Base-by-base conservation (phyloP, 2,113 vertebrate species). In the Ameiurus melas region DNA sequence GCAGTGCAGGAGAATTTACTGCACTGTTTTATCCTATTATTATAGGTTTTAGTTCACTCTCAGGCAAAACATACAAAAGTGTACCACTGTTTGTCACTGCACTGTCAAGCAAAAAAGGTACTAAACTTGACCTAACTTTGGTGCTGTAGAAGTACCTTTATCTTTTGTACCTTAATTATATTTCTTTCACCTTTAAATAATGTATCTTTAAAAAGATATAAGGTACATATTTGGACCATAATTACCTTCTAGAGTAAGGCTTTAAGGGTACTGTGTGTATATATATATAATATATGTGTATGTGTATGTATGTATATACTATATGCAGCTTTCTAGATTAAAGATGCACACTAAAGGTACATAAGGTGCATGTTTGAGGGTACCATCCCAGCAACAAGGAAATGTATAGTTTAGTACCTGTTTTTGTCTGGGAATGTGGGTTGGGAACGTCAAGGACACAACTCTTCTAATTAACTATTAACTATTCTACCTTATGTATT, bases 1-100 rank as follows among this genome's bases (percentile, higher is more conserved):
- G 39, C 70, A 90, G 79, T 87, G 75, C 73, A 78, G 73, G 64
- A 25, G 33, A 62, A 55, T 87, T 80, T 83, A 30, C 66, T 77
- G 30, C 77, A 83, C 64, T 68, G 33, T 60, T 90, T 82, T 10
- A 22, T 5, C 39, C 36, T 70, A 36, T 82, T 90, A 84, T 85
- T 47, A 77, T 60, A 86, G 73, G 57, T 86, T 43, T 71, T 55
- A 55, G 30, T 86, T 87, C 70, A 53, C 14, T 19, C 77, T 79
- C n/a, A 55, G 14, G 17, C 27, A 55, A 55, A 79, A 79, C 25
- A 55, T 8, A 55, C 77, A 19, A 51, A 78, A 47, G 7, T 43
- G 8, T 75, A 25, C 20, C 39, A 75, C 43, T 43, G 10, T 27
- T 51, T 78, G 22, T 78, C 43, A 78, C 75, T 14, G 43, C 10